A percentile compares a stretch with the other conserved stretches of the same genome.
Conservation (phyloP, 2,888 invertebrate genomes). For the Tipula lateralis region DNA sequence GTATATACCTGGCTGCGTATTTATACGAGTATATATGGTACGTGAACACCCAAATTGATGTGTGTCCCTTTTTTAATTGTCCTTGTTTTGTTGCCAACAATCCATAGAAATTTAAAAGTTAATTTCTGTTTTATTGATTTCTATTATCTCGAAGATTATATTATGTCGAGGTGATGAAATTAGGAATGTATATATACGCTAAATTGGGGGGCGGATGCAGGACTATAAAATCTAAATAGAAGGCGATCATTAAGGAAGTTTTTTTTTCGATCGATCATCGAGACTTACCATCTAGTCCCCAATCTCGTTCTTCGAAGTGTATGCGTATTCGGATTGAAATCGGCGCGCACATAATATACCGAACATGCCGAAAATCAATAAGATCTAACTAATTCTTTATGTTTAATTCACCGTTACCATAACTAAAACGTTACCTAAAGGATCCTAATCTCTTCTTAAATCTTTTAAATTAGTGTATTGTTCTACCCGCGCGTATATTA, state of each 20-base stretch:
- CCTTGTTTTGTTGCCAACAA: not conserved
- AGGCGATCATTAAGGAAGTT: not conserved
- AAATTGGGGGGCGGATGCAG: not conserved
- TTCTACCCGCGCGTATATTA: not conserved
- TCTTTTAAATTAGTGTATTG: not conserved
- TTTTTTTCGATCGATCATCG: not conserved
- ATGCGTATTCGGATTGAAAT: too few species aligned
- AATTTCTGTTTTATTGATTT: not conserved
- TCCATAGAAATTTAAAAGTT: conserved; percentile 13
- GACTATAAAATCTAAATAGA: not conserved
- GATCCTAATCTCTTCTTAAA: not conserved
- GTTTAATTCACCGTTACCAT: not conserved
- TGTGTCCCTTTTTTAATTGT: not conserved
- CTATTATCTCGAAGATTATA: not conserved
- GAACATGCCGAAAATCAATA: not conserved
- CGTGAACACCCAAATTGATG: not conserved
- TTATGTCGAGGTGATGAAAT: not conserved
- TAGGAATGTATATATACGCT: not conserved
- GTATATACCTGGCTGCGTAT: not conserved
- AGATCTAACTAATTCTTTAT: not conserved
- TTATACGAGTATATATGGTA: not conserved
- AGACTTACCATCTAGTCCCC: not conserved
- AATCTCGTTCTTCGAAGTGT: too few species aligned
- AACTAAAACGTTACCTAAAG: not conserved
- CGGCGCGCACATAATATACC: too few species aligned